These are phyloP conservation scores for Microcebus jonahi DNA, from an alignment of 2,113 vertebrate genomes.

Conservation along the genomic window DNA sequence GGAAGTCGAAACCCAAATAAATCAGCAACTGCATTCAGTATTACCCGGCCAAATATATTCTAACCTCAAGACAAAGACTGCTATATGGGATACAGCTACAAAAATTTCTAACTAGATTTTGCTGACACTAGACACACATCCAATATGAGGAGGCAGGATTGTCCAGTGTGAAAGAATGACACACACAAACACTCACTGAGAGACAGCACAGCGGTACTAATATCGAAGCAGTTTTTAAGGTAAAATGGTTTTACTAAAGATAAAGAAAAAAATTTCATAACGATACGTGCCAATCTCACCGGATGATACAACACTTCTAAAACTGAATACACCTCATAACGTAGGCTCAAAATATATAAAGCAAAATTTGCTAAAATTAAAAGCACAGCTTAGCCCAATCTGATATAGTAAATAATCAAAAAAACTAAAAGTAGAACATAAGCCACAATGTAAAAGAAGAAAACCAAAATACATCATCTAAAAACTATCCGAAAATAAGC, in stretches of 20 bases:
- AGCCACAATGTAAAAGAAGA: slow-evolving; percentile 18
- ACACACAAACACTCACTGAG: background rate
- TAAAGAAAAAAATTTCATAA: background rate
- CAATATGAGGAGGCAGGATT: background rate
- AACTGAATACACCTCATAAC: background rate
- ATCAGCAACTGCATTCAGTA: background rate
- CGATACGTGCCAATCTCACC: background rate
- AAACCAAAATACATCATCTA: slow-evolving; percentile 3
- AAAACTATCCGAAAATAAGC: background rate
- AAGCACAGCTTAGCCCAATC: background rate
- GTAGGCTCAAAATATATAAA: background rate
- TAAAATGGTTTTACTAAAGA: background rate
- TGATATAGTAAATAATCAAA: background rate
- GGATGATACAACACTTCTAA: background rate
- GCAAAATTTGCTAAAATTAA: background rate
- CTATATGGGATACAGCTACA: background rate
- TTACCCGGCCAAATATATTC: background rate
- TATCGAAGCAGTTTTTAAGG: background rate
- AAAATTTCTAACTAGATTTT: background rate
- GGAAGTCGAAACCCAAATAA: background rate
- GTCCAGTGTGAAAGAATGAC: background rate
- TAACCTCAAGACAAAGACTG: slow-evolving; percentile 4
- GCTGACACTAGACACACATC: background rate
- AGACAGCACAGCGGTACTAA: background rate
- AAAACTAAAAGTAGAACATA: background rate